Base-by-base conservation (phyloP, 2,888 invertebrate species). In the Geophilus truncorum region DNA sequence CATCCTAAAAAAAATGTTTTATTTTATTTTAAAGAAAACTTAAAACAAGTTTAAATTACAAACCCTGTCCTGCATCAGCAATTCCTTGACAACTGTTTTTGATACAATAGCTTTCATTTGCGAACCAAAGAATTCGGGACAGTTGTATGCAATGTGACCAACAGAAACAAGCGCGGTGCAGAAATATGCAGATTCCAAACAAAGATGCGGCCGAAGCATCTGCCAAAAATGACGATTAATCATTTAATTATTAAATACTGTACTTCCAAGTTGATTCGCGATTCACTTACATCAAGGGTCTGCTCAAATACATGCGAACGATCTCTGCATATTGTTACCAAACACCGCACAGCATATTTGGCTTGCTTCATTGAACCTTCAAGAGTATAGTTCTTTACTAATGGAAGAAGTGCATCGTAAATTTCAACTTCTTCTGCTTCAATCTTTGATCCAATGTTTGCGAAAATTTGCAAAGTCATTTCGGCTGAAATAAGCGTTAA, bases 91-190 rank as follows among this genome's bases (percentile, higher is more conserved):
- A 86, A 98, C 95, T 89, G 94, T 94, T 86, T 97, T 92, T 3
- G 97, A 96, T 79, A 98, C 95, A 86, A 97, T 94, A 86, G 94
- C 94, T 89, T 97, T 97, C 85, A 97, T 94, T 87, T 93, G 94
- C 83, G 93, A 92, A 80, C 93, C 92, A 89, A 96, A 97, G 85
- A 92, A 92, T 84, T 94, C 93, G 0, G 97, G 96, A 88, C 96
- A 91, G 87, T 96, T 93, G 87, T 93, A 94, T 0, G 97, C 96
- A 84, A 98, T 93, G 87, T 98, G 98, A 0, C 98, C 98, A 80
- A 98, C 90, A 0, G 96, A 93, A 5, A 98, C 96, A 84, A 98
- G 94, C 81, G 97, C 94, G 23, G 97, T 97, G 85, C 96, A 91
- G 88, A 96, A 97, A 88, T 95, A 91, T 21, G 78, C 57, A 34